Conservation (phyloP, 2,797 vertebrate species). For the Hemitrygon akajei region DNA sequence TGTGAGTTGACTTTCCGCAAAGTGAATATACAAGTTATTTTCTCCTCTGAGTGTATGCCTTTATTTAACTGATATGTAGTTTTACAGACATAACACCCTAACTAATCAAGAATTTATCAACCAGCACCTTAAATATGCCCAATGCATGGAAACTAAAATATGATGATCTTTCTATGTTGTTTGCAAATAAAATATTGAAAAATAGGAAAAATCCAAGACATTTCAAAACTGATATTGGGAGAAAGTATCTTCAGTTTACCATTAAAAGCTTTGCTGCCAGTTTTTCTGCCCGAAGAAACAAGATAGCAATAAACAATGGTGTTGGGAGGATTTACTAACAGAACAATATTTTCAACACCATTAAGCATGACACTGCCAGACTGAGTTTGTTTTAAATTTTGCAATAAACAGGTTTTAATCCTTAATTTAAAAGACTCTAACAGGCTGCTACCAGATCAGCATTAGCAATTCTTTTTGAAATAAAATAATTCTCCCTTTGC, state of each 20-base stretch:
- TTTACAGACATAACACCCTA: too few species aligned
- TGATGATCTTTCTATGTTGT: background rate
- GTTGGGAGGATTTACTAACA: slow-evolving; percentile 6
- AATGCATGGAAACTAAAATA: background rate
- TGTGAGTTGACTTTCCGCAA: too few species aligned
- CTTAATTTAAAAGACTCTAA: background rate
- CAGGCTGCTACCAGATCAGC: background rate
- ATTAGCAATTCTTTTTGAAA: background rate
- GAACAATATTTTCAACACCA: background rate
- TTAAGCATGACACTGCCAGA: slow-evolving; percentile 23
- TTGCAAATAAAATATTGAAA: background rate
- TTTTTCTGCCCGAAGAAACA: background rate
- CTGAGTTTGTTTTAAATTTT: background rate
- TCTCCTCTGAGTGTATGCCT: too few species aligned
- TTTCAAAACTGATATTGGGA: background rate
- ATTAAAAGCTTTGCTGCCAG: background rate
- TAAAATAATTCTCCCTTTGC: background rate
- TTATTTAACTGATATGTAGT: too few species aligned
- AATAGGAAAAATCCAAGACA: background rate
- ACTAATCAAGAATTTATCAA: too few species aligned
- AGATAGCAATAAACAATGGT: slow-evolving; percentile 5
- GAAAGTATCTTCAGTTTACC: background rate
- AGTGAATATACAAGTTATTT: too few species aligned
- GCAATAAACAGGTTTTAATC: slow-evolving; percentile 8
- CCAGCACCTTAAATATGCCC: too few species aligned